Percentiles rank a stretch among this genome's conserved stretches.
phyloP scores from a whole-genome alignment of 2,888 invertebrate species.

The Coelopa pilipes region DNA sequence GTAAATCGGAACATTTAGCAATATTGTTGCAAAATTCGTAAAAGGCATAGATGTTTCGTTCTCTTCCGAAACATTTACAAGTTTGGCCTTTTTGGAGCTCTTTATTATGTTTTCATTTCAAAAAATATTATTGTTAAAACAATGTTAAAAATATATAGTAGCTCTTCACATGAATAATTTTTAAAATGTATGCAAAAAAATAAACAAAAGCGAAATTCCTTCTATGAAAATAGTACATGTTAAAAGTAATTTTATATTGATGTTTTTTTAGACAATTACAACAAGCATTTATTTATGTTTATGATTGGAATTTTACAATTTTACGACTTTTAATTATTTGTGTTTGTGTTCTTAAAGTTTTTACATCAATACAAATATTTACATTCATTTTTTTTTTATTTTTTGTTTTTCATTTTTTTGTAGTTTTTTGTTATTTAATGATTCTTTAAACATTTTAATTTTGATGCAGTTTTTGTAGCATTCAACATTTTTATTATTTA shows the following conservation, averaged over 20 bases:
- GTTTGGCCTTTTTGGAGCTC: too few relatives aligned
- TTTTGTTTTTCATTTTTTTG: slow-evolving; percentile 37
- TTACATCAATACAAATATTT: slow-evolving; percentile 53
- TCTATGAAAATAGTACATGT: slow-evolving; percentile 6
- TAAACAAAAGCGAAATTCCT: slow-evolving; percentile 3
- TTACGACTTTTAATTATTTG: slow-evolving; percentile 23
- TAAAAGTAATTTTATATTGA: background rate
- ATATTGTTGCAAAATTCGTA: too few relatives aligned
- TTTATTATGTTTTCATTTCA: too few relatives aligned
- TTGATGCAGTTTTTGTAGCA: slow-evolving; percentile 40
- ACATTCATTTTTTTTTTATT: slow-evolving; percentile 47
- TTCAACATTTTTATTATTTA: slow-evolving; percentile 44
- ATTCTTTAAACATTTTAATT: slow-evolving; percentile 28
- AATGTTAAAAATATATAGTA: background rate
- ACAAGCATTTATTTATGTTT: slow-evolving; percentile 6
- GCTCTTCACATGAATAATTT: background rate
- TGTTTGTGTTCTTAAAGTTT: slow-evolving; percentile 34
- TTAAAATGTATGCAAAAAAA: slow-evolving; percentile 14
- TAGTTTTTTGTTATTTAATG: slow-evolving; percentile 32
- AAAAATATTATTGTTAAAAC: background rate
- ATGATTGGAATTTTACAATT: slow-evolving; percentile 23
- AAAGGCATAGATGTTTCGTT: background rate
- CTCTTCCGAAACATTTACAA: too few relatives aligned
- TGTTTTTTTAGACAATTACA: slow-evolving; percentile 3
- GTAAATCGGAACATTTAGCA: too few relatives aligned